Conservation (phyloP, 2,888 invertebrate genomes). For the Stramonita haemastoma region DNA sequence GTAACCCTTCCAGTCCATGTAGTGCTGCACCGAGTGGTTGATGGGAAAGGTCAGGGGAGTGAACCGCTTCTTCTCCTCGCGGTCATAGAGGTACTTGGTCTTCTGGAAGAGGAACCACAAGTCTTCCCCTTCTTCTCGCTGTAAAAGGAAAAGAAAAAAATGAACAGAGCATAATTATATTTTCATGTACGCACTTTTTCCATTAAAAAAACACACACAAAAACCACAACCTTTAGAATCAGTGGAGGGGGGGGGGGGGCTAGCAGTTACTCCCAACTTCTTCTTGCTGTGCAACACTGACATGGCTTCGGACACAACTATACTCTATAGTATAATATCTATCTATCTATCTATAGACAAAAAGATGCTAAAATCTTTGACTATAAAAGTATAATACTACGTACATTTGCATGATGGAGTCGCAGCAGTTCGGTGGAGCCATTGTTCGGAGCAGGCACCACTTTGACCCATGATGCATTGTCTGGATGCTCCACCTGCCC, state of each 20-base stretch:
- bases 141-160: conserved; percentile 30
- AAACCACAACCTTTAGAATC: too few relatives aligned
- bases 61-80: conserved; percentile 87
- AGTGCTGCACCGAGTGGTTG: conserved; percentile 76
- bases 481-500: conserved; percentile 81
- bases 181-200: too few relatives aligned
- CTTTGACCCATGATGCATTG: conserved; percentile 91
- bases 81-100: conserved; percentile 94
- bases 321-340: too few relatives aligned
- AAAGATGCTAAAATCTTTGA: not conserved
- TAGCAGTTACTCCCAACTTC: too few relatives aligned
- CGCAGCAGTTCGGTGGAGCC: conserved; percentile 95
- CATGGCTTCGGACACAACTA: too few relatives aligned
- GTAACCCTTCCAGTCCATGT: conserved; percentile 88
- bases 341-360: too few relatives aligned
- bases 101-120: conserved; percentile 98
- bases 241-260: too few relatives aligned
- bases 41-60: conserved; percentile 91
- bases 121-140: conserved; percentile 59
- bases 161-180: not conserved
- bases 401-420: conserved; percentile 81
- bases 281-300: too few relatives aligned
- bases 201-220: too few relatives aligned
- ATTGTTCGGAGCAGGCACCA: conserved; percentile 97
- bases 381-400: too few relatives aligned